Percentiles rank a stretch among this genome's conserved stretches.
These are phyloP conservation scores for Drosophila athabasca DNA, from an alignment of 1,140 invertebrate genomes.

Conservation along the genomic window DNA sequence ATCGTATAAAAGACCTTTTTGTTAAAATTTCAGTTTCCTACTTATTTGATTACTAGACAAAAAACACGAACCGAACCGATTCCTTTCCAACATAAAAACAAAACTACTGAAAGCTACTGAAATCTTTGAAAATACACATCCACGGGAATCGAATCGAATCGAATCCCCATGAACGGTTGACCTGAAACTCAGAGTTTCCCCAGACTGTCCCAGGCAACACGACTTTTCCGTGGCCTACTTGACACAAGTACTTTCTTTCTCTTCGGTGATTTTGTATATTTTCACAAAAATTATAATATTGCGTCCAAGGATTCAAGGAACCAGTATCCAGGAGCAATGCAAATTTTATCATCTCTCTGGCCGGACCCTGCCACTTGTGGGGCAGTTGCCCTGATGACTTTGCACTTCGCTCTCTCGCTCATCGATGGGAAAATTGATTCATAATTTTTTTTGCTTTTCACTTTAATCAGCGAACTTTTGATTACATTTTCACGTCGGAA, in stretches of 20 bases:
- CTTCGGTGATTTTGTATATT: no score
- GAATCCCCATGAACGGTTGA: constrained; percentile 5
- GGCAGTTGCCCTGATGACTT: constrained; percentile 43
- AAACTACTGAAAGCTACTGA: constrained; percentile 51
- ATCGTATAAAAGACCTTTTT: constrained; percentile 47
- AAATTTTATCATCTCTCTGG: constrained; percentile 16
- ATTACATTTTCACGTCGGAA: constrained; percentile 40
- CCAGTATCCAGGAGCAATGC: constrained; percentile 19
- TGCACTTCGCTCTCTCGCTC: constrained; percentile 45
- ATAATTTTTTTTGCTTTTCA: constrained; percentile 65
- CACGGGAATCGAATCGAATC: constrained; percentile 1
- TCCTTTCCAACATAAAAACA: constrained; percentile 55
- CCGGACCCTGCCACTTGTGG: constrained; percentile 17
- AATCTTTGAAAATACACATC: constrained; percentile 25
- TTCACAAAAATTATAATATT: no score
- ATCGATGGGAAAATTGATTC: constrained; percentile 61
- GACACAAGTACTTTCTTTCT: no score
- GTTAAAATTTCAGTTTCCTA: constrained; percentile 30
- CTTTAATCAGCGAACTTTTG: constrained; percentile 64
- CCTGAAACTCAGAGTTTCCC: constrained; percentile 11
- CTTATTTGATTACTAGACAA: constrained; percentile 14
- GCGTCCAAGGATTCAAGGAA: no score
- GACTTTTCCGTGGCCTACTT: constrained; percentile 3
- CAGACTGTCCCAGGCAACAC: background rate
- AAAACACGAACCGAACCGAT: constrained; percentile 55